A percentile compares a stretch with the other conserved stretches of the same genome.
These are phyloP conservation scores for Steatornis caripensis DNA, from an alignment of 2,113 vertebrate genomes.

Conservation along the genomic window DNA sequence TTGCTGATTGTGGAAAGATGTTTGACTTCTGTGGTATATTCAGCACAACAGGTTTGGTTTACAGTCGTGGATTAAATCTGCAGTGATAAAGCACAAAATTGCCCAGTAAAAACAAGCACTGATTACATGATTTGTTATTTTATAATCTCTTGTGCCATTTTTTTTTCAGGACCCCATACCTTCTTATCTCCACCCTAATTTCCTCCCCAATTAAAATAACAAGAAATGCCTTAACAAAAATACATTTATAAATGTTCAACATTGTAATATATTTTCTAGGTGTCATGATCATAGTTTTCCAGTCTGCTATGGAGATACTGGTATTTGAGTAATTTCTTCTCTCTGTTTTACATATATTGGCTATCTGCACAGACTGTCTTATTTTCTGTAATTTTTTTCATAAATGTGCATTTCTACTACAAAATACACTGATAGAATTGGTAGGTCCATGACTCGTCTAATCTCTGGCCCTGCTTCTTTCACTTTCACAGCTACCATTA, in stretches of 20 bases:
- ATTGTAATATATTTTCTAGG: background rate
- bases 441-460: background rate
- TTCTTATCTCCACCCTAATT: background rate
- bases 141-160: background rate
- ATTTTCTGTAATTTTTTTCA: background rate
- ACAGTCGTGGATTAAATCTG: background rate
- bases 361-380: background rate
- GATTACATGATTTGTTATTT: background rate
- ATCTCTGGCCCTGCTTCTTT: background rate
- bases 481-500: background rate
- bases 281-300: background rate
- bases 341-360: background rate
- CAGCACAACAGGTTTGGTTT: background rate
- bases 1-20: background rate
- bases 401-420: background rate
- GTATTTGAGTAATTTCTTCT: background rate
- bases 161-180: background rate
- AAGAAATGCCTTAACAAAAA: background rate
- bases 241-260: background rate
- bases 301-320: background rate
- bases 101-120: too few relatives aligned
- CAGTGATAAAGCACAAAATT: too few relatives aligned
- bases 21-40: background rate
- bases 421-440: background rate
- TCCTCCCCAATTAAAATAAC: background rate